Conservation (phyloP, 2,888 invertebrate species). For the Harpalus rubripes region DNA sequence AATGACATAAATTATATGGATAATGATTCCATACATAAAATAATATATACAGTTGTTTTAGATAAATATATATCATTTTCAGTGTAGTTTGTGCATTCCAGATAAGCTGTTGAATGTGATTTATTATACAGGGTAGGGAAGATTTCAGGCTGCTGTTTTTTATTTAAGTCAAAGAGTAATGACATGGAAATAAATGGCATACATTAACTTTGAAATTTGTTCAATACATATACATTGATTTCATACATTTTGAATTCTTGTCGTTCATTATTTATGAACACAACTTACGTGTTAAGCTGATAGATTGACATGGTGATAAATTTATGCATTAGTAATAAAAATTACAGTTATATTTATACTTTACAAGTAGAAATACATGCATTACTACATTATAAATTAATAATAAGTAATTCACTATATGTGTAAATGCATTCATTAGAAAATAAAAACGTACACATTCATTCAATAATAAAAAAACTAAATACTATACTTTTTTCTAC, state of each 20-base stretch:
- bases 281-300: not conserved
- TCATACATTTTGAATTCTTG: conserved; percentile 8
- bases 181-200: conserved; percentile 38
- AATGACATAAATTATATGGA: not conserved
- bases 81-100: not conserved
- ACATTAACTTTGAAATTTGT: conserved; percentile 29
- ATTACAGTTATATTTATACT: conserved; percentile 6
- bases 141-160: not conserved
- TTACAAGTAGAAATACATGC: not conserved
- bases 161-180: conserved; percentile 24
- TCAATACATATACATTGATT: conserved; percentile 33
- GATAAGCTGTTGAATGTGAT: conserved; percentile 14
- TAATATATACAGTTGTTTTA: not conserved
- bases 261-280: conserved; percentile 36
- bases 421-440: not conserved
- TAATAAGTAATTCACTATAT: not conserved
- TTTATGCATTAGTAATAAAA: conserved; percentile 1
- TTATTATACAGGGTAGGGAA: not conserved
- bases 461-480: too few relatives aligned
- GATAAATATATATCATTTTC: not conserved
- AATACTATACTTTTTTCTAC: too few relatives aligned
- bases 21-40: not conserved
- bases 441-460: too few relatives aligned
- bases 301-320: conserved; percentile 5
- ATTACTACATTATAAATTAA: not conserved